These are phyloP conservation scores for Alethe diademata DNA, from an alignment of 2,113 vertebrate genomes.

Conservation along the genomic window DNA sequence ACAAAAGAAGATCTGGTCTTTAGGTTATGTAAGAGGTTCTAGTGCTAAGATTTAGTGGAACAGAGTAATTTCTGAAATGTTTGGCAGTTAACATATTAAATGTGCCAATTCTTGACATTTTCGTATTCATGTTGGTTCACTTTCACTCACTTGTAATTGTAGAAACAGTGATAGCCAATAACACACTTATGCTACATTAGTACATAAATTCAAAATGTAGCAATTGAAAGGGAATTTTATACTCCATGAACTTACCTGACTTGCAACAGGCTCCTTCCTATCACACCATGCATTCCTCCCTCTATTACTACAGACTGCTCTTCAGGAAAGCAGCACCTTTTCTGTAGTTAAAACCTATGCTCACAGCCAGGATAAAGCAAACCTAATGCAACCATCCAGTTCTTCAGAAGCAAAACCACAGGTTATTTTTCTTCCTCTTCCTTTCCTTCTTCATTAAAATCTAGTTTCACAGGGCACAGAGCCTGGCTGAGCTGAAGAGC, in stretches of 20 bases:
- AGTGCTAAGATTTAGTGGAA: conserved; percentile 11
- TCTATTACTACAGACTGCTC: background rate
- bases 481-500: background rate
- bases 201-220: background rate
- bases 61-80: background rate
- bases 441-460: conserved; percentile 45
- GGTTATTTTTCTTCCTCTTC: conserved; percentile 60
- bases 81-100: background rate
- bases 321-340: background rate
- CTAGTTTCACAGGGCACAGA: conserved; percentile 28
- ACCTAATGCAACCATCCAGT: background rate
- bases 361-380: background rate
- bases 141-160: background rate
- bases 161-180: background rate
- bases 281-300: background rate
- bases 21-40: conserved; percentile 24
- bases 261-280: background rate
- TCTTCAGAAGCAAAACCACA: conserved; percentile 59
- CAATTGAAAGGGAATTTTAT: background rate
- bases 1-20: conserved; percentile 12
- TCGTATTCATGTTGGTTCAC: background rate
- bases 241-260: background rate
- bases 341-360: conserved; percentile 23
- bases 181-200: background rate
- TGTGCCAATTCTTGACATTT: background rate